These are phyloP conservation scores for Drosophila colorata DNA, from an alignment of 2,888 invertebrate genomes.

Conservation along the genomic window DNA sequence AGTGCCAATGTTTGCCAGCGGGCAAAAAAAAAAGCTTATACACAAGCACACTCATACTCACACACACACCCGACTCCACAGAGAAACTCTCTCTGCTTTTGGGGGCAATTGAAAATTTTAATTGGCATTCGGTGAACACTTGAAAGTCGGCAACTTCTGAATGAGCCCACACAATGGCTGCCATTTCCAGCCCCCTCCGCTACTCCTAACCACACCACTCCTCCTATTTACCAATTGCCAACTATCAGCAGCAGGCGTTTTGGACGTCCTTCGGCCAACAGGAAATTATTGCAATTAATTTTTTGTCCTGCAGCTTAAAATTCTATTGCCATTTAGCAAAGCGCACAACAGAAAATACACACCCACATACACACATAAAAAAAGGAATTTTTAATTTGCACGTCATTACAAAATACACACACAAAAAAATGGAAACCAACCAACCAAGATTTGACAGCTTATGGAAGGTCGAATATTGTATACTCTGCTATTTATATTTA, in stretches of 20 bases:
- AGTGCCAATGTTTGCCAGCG: conserved; percentile 64
- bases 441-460: background rate
- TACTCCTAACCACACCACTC: background rate
- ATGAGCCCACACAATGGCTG: conserved; percentile 41
- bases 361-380: conserved; percentile 2
- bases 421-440: conserved; percentile 4
- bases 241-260: conserved; percentile 37
- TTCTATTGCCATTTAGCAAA: conserved; percentile 53
- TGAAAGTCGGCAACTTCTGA: conserved; percentile 62
- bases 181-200: conserved; percentile 8
- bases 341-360: conserved; percentile 3
- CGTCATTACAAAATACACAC: conserved; percentile 59
- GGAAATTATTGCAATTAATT: conserved; percentile 65
- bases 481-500: conserved; percentile 9
- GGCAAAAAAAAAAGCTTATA: conserved; percentile 25
- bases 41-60: background rate
- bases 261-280: conserved; percentile 24
- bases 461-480: conserved; percentile 2
- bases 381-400: conserved; percentile 75
- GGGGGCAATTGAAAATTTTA: conserved; percentile 66
- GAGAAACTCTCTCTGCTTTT: background rate
- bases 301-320: conserved; percentile 58
- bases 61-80: background rate
- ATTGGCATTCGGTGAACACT: conserved; percentile 71
- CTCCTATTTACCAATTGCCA: conserved; percentile 19